These are phyloP conservation scores for Patiria miniata DNA, from an alignment of 35 echinoderm and acorn worm genomes.

Conservation along the genomic window DNA sequence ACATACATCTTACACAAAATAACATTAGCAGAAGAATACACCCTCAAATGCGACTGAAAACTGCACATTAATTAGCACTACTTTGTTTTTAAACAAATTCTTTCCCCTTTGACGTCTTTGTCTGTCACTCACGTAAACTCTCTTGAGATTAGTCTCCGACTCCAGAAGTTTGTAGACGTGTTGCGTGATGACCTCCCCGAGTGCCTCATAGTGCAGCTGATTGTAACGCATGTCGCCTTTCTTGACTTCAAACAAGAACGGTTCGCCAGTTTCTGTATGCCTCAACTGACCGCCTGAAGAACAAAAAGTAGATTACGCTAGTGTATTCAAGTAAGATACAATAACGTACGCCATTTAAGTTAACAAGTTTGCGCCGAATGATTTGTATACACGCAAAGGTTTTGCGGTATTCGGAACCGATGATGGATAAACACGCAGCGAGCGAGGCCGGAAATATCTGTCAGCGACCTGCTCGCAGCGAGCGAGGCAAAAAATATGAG, in stretches of 20 bases:
- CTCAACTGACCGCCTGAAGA: constrained; percentile 79
- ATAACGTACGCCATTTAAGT: not conserved
- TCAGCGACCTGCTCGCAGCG: no score
- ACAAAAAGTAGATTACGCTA: not conserved
- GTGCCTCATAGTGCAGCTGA: constrained; percentile 85
- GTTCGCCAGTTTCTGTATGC: constrained; percentile 63
- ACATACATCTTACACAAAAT: no score
- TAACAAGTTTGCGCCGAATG: no score
- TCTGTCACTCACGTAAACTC: constrained; percentile 75
- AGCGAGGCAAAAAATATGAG: not conserved
- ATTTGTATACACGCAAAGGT: no score
- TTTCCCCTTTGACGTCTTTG: no score
- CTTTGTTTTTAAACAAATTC: no score
- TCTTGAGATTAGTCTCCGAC: constrained; percentile 60
- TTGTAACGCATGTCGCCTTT: constrained; percentile 63
- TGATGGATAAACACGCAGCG: no score
- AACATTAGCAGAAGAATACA: no score
- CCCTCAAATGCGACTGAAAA: no score
- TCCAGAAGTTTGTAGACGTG: constrained; percentile 86
- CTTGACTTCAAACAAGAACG: constrained; percentile 81
- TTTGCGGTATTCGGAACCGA: no score
- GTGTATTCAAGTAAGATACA: not conserved
- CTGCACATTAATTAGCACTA: no score
- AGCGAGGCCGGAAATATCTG: no score
- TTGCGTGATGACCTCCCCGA: constrained; percentile 88